These are phyloP conservation scores for Microtus pennsylvanicus DNA, from an alignment of 2,113 vertebrate genomes.

Conservation along the genomic window DNA sequence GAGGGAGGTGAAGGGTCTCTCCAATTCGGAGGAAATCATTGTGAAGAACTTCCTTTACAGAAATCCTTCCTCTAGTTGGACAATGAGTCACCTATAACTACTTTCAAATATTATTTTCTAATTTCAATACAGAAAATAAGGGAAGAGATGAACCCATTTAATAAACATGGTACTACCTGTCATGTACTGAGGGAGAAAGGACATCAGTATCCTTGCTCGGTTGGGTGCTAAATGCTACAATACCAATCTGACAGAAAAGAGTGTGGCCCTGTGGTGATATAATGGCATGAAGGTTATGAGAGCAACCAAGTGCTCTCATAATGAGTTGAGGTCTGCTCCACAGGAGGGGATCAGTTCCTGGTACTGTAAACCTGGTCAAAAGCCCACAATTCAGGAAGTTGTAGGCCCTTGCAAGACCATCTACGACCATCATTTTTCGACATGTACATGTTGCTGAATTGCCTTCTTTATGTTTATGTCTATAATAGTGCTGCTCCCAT, in stretches of 20 bases:
- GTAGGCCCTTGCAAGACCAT: too few relatives aligned
- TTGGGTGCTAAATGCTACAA: background rate
- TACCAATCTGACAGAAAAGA: background rate
- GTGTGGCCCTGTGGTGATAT: background rate
- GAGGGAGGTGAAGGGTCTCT: background rate
- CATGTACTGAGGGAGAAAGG: background rate
- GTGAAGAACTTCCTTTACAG: background rate
- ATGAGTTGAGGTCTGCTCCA: background rate
- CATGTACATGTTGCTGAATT: too few relatives aligned
- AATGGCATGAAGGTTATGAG: background rate
- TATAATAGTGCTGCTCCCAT: background rate
- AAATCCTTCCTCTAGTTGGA: background rate
- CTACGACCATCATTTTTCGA: background rate
- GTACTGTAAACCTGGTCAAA: background rate
- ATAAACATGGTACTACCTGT: background rate
- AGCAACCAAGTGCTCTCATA: background rate
- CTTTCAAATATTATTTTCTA: background rate
- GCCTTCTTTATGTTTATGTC: background rate
- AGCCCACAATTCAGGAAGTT: background rate
- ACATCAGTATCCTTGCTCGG: too few relatives aligned
- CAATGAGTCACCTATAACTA: background rate
- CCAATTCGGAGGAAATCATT: background rate
- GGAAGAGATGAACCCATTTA: background rate
- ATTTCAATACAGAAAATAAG: conserved; percentile 51
- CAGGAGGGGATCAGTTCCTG: background rate